Evolutionary conservation across 1,140 invertebrate species (phyloP), one percentile per base, ranked within the genome.

Genomic region (Macrotrachela quadricornifera): DNA sequence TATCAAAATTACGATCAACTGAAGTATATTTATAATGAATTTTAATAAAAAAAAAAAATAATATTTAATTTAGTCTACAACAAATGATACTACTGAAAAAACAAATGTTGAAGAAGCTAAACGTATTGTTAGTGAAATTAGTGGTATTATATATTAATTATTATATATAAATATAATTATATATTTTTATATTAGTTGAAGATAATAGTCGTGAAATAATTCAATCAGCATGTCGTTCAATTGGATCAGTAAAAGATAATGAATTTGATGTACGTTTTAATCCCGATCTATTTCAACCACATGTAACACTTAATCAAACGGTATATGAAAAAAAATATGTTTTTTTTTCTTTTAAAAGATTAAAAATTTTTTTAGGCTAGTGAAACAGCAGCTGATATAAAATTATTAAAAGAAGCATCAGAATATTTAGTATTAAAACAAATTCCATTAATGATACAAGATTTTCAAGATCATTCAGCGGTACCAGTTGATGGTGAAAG

Each of bases 211-310:
- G 80, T 57, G 83, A 85, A 53, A 85, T 94, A 44, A 83, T 95
- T 0, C 80, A 79, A 57, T 80, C 80, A 59, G 87, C 90, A 36
- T 84, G 86, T 14, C 67, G 76, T 12, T 80, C 83, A 42, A 87
- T 95, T n/a, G 85, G 85, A 0, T 95, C 88, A 6, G 73, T 95
- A 3, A 87, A 60, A 61, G 64, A 82, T 77, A 41, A 63, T 51
- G 87, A 94, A 69, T 95, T 96, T 67, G 86, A 90, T 64, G 83
- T 97, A 51, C 77, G 86, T 48, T 97, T 99, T 69, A 99, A 99
- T 73, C 87, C 92, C 0, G 92, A 97, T 73, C 84, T 94, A 50
- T 96, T 83, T 72, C 94, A 88, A 9, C 81, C 83, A 1, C 85
- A 85, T 54, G 88, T 97, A 40, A 76, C 74, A 50, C 88, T 95